These are phyloP conservation scores for Actenoides lindsayi DNA, from an alignment of 2,113 vertebrate species.

Conservation along the genomic window DNA sequence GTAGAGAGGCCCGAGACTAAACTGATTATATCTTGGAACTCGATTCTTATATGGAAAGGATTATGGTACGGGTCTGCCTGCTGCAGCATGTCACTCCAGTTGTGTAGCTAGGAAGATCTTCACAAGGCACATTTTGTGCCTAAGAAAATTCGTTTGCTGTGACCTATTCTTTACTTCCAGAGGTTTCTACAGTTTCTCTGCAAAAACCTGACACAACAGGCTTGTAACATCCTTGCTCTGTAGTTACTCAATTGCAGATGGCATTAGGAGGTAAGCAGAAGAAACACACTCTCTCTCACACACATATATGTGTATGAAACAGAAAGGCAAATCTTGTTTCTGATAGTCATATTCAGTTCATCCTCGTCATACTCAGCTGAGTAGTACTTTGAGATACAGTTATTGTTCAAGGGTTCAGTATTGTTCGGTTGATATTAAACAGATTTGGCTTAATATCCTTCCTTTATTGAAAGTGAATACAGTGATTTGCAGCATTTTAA, in stretches of 20 bases:
- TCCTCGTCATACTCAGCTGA: neutral
- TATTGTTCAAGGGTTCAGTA: neutral
- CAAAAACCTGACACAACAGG: neutral
- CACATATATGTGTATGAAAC: neutral
- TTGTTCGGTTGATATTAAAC: neutral
- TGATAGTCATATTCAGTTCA: neutral
- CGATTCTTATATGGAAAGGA: neutral
- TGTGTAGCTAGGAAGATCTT: neutral
- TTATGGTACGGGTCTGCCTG: neutral
- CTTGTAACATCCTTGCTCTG: neutral
- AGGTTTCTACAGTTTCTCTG: neutral
- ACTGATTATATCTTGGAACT: neutral
- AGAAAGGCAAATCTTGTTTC: neutral
- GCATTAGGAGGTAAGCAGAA: neutral
- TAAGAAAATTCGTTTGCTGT: neutral
- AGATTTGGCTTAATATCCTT: neutral
- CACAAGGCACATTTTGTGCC: neutral
- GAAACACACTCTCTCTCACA: neutral
- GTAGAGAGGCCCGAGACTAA: neutral
- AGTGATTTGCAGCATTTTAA: neutral
- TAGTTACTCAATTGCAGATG: neutral
- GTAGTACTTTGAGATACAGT: neutral
- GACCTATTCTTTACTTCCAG: neutral
- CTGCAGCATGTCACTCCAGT: neutral
- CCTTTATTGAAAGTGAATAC: neutral